Evolutionary conservation across 2,113 vertebrate species (phyloP).

Genomic region (Bagarius yarrelli): DNA sequence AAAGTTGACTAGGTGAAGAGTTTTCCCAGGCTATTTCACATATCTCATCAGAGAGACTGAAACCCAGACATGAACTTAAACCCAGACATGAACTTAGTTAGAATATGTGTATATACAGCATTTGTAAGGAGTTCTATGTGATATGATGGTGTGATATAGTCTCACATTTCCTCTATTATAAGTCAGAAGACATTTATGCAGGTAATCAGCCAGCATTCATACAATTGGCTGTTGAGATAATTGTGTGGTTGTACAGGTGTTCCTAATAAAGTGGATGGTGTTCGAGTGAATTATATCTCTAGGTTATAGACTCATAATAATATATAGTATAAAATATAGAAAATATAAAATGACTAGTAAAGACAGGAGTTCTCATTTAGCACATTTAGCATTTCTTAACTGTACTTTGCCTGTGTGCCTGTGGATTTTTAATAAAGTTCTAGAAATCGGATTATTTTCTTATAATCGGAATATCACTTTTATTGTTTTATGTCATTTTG

Average conservation of each 20-base stretch:
- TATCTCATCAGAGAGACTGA: neutral
- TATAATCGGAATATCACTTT: constrained; percentile 39
- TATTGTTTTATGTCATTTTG: constrained; percentile 47
- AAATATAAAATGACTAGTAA: neutral
- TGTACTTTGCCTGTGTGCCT: neutral
- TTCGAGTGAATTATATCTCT: neutral
- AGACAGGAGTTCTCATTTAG: neutral
- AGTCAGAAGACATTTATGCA: neutral
- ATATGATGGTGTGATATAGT: neutral
- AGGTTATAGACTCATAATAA: neutral
- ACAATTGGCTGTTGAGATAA: neutral
- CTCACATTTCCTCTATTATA: too few species aligned
- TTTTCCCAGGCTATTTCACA: neutral
- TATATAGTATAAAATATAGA: neutral
- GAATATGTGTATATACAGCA: neutral
- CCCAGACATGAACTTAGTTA: neutral
- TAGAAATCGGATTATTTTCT: constrained; percentile 14
- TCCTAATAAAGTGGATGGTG: neutral
- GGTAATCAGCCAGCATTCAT: neutral
- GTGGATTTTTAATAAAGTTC: neutral
- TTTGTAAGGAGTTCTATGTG: neutral
- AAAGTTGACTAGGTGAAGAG: neutral
- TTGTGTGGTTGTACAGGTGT: neutral
- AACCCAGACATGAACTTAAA: too few species aligned
- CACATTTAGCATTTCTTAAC: neutral